phyloP scores from a whole-genome alignment of 2,113 vertebrate species.

The Struthio camelus region DNA sequence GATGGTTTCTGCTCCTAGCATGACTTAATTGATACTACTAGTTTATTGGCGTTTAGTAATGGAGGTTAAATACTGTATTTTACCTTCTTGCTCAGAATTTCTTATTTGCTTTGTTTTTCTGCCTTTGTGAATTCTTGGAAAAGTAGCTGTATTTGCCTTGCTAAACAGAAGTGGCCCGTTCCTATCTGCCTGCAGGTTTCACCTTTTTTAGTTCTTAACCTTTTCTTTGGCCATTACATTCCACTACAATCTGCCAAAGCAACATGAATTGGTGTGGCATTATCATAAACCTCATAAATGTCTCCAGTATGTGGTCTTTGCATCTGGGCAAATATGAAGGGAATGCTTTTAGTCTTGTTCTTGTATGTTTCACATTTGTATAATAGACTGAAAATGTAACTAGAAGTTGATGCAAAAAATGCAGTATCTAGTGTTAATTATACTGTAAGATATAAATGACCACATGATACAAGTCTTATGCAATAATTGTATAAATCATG shows the following conservation, averaged over 20 bases:
- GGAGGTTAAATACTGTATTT: neutral
- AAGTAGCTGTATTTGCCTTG: neutral
- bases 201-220: neutral
- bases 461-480: neutral
- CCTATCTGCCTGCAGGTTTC: neutral
- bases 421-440: neutral
- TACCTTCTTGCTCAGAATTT: neutral
- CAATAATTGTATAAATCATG: conserved; percentile 8
- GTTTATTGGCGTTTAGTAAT: neutral
- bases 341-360: neutral
- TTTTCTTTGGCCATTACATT: neutral
- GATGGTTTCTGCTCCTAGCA: neutral
- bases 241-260: neutral
- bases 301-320: neutral
- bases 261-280: neutral
- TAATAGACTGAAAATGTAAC: neutral
- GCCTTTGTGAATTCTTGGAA: neutral
- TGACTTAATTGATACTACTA: neutral
- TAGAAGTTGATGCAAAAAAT: neutral
- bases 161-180: neutral
- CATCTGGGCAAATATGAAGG: neutral
- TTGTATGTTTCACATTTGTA: neutral
- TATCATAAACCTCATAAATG: neutral
- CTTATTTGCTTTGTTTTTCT: neutral
- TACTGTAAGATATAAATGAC: neutral